A percentile compares a stretch with the other conserved stretches of the same genome.
Evolutionary conservation across 2,888 invertebrate genomes (phyloP).

Genomic region (Agonopterix heracliana): DNA sequence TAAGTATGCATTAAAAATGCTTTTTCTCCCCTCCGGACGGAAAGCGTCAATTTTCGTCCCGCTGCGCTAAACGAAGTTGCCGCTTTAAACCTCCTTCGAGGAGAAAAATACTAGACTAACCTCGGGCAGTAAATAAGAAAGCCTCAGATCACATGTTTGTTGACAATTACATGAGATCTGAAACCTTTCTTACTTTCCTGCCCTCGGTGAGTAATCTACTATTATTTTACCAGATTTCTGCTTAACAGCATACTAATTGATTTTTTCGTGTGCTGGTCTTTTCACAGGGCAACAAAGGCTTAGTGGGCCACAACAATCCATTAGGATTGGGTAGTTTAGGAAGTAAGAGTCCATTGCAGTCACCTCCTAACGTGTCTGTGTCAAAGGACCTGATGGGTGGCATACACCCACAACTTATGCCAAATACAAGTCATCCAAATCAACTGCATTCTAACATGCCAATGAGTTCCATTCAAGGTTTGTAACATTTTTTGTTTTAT

Average conservation of each 20-base stretch:
- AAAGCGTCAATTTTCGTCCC: too few species aligned
- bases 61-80: too few species aligned
- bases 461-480: slow-evolving; percentile 84
- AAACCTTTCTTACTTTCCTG: too few species aligned
- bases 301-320: slow-evolving; percentile 82
- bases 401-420: slow-evolving; percentile 82
- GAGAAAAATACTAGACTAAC: too few species aligned
- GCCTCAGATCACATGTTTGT: too few species aligned
- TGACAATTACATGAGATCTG: too few species aligned
- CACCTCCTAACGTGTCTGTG: slow-evolving; percentile 88
- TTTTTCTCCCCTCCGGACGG: too few species aligned
- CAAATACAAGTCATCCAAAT: slow-evolving; percentile 83
- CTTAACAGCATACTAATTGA: slow-evolving; percentile 38
- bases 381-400: slow-evolving; percentile 87
- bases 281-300: slow-evolving; percentile 83
- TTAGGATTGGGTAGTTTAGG: slow-evolving; percentile 85
- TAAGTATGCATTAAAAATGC: too few species aligned
- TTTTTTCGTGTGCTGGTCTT: slow-evolving; percentile 61
- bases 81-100: too few species aligned
- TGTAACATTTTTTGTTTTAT: slow-evolving; percentile 14
- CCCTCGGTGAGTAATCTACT: too few species aligned
- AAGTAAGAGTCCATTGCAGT: slow-evolving; percentile 90
- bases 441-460: slow-evolving; percentile 77
- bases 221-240: too few species aligned
- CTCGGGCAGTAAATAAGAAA: too few species aligned